Percentiles rank a stretch among this genome's conserved stretches.
phyloP scores from a whole-genome alignment of 2,113 vertebrate genomes.

The Microtus richardsoni region DNA sequence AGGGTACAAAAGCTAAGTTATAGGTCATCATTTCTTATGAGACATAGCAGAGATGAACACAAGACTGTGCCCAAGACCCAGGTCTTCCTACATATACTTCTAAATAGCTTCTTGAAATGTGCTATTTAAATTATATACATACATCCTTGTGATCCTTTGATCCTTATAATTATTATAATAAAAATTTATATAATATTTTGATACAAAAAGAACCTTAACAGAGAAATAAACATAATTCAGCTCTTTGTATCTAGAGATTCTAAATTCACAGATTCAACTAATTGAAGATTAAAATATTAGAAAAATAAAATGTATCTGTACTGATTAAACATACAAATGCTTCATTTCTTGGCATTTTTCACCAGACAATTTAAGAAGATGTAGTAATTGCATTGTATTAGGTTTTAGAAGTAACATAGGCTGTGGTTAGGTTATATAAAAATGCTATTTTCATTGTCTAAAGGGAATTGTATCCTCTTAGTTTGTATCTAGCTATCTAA shows the following conservation, averaged over 20 bases:
- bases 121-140: not conserved
- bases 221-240: not conserved
- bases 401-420: not conserved
- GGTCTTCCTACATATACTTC: not conserved
- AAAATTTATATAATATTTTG: not conserved
- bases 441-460: not conserved
- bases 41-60: constrained; percentile 4
- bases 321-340: not conserved
- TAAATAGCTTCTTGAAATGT: not conserved
- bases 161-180: not conserved
- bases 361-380: not conserved
- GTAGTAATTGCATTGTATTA: not conserved
- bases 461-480: not conserved
- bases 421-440: not conserved
- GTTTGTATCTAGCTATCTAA: not conserved
- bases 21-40: not conserved
- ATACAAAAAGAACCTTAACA: not conserved
- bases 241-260: not conserved
- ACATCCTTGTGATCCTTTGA: not conserved
- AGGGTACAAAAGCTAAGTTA: not conserved
- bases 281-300: not conserved
- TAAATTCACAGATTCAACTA: not conserved
- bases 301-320: not conserved
- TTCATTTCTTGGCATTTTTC: not conserved
- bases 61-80: not conserved